phyloP scores from a whole-genome alignment of 2,888 invertebrate genomes.

The Hirtodrosophila cameraria region DNA sequence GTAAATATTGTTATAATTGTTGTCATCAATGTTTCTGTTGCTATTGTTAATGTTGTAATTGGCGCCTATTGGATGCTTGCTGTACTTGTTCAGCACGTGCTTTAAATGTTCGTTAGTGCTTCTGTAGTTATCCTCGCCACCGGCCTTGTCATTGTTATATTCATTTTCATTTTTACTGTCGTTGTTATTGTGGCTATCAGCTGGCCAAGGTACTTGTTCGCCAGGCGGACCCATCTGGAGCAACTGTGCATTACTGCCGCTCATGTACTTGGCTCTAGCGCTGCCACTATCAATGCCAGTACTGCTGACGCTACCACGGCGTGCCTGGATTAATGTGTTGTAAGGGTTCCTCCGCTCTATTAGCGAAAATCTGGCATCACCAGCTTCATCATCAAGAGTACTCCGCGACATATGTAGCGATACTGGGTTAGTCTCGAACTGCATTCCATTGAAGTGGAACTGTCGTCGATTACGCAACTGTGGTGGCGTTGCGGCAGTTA shows the following conservation, averaged over 20 bases:
- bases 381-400: constrained; percentile 17
- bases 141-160: background rate
- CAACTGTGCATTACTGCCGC: background rate
- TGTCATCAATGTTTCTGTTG: background rate
- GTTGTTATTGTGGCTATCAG: background rate
- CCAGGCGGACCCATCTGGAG: background rate
- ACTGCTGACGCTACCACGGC: background rate
- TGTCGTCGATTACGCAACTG: constrained; percentile 42
- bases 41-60: background rate
- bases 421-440: constrained; percentile 42
- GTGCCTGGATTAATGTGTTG: background rate
- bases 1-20: background rate
- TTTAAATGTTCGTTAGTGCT: constrained; percentile 2
- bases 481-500: constrained; percentile 30
- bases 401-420: background rate
- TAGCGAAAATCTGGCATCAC: constrained; percentile 13
- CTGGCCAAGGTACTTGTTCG: background rate
- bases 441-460: constrained; percentile 47
- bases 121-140: constrained; percentile 8
- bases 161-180: background rate
- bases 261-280: too few species aligned
- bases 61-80: background rate
- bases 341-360: background rate
- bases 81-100: constrained; percentile 19
- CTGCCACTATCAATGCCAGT: background rate